Conservation (phyloP, 2,888 invertebrate genomes). For the Leucozona laternaria region DNA sequence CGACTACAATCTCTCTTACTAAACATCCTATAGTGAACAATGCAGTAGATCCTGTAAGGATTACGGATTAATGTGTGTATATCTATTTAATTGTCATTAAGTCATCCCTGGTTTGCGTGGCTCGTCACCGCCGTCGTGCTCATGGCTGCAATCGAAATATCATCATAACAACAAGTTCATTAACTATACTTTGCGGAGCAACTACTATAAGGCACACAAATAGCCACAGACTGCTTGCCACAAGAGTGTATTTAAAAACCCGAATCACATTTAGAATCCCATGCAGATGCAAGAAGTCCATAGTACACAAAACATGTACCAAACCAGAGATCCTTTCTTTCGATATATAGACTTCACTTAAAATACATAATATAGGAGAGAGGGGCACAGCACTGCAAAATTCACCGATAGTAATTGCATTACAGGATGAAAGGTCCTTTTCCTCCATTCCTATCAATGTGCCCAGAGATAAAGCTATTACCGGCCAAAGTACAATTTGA, state of each 20-base stretch:
- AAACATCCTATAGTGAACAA: slow-evolving; percentile 47
- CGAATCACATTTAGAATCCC: slow-evolving; percentile 63
- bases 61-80: slow-evolving; percentile 63
- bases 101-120: slow-evolving; percentile 50
- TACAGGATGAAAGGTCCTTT: slow-evolving; percentile 60
- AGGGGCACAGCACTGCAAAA: slow-evolving; percentile 46
- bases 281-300: slow-evolving; percentile 33
- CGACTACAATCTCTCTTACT: slow-evolving; percentile 51
- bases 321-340: slow-evolving; percentile 62
- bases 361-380: background rate
- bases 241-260: slow-evolving; percentile 72
- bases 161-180: slow-evolving; percentile 76
- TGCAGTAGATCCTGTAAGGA: slow-evolving; percentile 42
- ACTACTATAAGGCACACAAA: slow-evolving; percentile 64
- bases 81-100: slow-evolving; percentile 75
- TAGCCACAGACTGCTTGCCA: slow-evolving; percentile 65
- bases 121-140: background rate
- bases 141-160: slow-evolving; percentile 65
- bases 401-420: slow-evolving; percentile 72
- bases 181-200: slow-evolving; percentile 62
- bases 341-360: slow-evolving; percentile 42
- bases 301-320: background rate
- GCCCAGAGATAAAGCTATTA: slow-evolving; percentile 53
- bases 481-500: slow-evolving; percentile 61
- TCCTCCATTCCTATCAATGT: slow-evolving; percentile 30